Base-by-base conservation (phyloP, 1,140 invertebrate genomes). In the Pseudoatta argentina region DNA sequence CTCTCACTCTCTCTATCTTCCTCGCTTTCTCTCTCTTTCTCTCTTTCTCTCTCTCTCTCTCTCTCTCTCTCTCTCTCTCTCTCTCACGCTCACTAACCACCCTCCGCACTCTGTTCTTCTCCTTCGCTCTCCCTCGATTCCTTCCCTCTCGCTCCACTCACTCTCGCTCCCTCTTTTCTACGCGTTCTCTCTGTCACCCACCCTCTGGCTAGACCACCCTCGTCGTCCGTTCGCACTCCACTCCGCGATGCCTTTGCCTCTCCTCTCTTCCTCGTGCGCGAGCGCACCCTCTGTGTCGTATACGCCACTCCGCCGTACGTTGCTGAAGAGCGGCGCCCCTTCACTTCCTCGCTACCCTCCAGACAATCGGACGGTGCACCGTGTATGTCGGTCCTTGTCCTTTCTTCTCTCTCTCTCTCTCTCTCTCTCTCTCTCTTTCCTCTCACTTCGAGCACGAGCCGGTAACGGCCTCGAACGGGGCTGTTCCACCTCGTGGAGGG, bases 181-280 rank as follows among this genome's bases (percentile, higher is more conserved):
- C 30, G n/a, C 57, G 53, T 64, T 85, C 66, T 39, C 76, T 81
- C 73, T 73, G 48, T 77, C 72, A 64, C 48, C 69, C 85, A 79
- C 73, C 86, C 69, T 73, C n/a, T 24, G 12, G 34, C 69, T 30
- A 24, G 21, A 34, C 55, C 79, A 69, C 66, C 34, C 44, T 73
- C 53, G 44, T n/a, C 21, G 39, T 16, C n/a, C 55, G 59, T 34
- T 34, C 34, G 34, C 34, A 39, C 34, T 39, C 34, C 34, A 39
- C 14, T 24, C 55, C 78, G 53, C 66, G 77, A 81, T 27, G 34
- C 39, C 66, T 30, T 72, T 39, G 53, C 18, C 71, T 16, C 67
- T 73, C 67, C 39, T 51, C 69, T 83, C 79, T 48, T 44, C 55
- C 55, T 83, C 51, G 18, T 53, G 53, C 66, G 34, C 79, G 67